Evolutionary conservation across 2,113 vertebrate species (phyloP).

Genomic region (Turnix velox): DNA sequence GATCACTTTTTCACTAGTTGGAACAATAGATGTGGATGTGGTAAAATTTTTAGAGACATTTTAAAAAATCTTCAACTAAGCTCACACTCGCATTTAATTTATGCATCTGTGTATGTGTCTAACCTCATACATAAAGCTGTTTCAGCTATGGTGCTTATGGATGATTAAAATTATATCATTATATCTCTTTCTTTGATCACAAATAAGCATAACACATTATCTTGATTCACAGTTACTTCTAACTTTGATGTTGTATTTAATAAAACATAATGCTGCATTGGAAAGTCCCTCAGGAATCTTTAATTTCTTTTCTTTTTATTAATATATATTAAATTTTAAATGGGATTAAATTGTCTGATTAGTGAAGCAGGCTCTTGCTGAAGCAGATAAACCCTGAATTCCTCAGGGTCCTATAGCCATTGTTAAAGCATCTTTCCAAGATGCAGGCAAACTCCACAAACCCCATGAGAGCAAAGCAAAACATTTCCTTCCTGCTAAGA

Average conservation of each 20-base stretch:
- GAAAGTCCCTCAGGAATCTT: conserved; percentile 56
- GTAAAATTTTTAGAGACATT: not conserved
- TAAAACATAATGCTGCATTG: conserved; percentile 44
- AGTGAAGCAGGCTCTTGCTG: conserved; percentile 57
- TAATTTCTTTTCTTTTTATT: conserved; percentile 59
- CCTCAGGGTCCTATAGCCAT: not conserved
- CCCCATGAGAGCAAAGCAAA: not conserved
- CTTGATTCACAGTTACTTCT: conserved; percentile 38
- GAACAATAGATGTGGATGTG: not conserved
- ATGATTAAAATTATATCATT: conserved; percentile 51
- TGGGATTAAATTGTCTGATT: conserved; percentile 74
- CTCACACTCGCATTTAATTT: not conserved
- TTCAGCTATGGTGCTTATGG: conserved; percentile 14
- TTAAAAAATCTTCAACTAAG: not conserved
- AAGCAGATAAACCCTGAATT: conserved; percentile 57
- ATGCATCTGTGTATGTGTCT: not conserved
- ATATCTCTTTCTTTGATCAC: conserved; percentile 67
- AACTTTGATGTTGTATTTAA: conserved; percentile 67
- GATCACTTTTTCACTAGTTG: not conserved
- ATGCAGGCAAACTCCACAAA: not conserved
- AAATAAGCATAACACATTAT: conserved; percentile 49
- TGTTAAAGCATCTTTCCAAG: not conserved
- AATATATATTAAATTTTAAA: conserved; percentile 64
- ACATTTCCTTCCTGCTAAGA: not conserved
- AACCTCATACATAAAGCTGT: not conserved